These are phyloP conservation scores for Atta colombica DNA, from an alignment of 1,140 invertebrate genomes.

Conservation along the genomic window DNA sequence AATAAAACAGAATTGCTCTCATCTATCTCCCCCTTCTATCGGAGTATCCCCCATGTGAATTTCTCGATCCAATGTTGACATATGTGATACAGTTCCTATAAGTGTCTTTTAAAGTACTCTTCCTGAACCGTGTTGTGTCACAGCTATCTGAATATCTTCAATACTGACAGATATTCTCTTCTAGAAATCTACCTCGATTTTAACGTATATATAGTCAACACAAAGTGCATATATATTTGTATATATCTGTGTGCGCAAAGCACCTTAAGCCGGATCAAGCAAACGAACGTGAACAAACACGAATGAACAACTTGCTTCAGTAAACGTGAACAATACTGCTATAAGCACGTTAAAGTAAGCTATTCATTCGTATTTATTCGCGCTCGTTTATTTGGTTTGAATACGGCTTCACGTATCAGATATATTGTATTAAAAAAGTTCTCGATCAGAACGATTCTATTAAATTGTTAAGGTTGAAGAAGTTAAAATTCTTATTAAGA, in stretches of 20 bases:
- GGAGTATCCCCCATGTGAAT: constrained; percentile 16
- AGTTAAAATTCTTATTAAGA: background rate
- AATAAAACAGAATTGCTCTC: constrained; percentile 2
- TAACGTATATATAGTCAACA: constrained; percentile 11
- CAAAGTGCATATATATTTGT: background rate
- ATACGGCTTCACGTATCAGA: background rate
- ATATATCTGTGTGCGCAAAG: background rate
- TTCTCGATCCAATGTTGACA: constrained; percentile 38
- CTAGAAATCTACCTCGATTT: constrained; percentile 16
- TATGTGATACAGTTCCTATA: constrained; percentile 43
- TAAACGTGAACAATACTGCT: background rate
- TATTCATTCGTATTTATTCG: background rate
- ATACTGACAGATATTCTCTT: constrained; percentile 9
- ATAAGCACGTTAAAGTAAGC: background rate
- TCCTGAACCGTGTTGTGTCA: constrained; percentile 27
- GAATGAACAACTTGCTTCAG: constrained; percentile 3
- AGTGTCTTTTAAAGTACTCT: constrained; percentile 60
- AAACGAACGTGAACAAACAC: background rate
- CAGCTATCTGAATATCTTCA: constrained; percentile 55
- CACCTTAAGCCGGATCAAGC: constrained; percentile 19
- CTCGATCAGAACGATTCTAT: background rate
- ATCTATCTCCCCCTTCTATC: background rate
- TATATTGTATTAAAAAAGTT: background rate
- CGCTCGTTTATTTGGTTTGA: background rate
- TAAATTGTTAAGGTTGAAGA: background rate